Evolutionary conservation across 2,888 invertebrate genomes (phyloP), one percentile per base, ranked within the genome.

Genomic region (Melipona bicolor): DNA sequence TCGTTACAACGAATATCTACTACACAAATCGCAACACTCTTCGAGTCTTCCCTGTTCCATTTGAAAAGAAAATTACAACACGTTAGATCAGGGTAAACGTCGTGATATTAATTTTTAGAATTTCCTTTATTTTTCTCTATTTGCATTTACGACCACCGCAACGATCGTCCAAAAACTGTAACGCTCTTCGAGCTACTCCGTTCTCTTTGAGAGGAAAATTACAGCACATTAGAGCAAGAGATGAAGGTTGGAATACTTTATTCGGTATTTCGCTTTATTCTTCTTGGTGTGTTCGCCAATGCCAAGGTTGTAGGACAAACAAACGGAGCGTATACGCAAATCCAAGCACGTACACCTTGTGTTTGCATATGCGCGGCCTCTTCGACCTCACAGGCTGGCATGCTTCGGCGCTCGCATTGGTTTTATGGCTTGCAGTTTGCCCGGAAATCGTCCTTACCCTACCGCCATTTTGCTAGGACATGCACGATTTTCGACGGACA

Each of bases 221-320:
- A 24, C 76, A 43, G 43, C 65, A 52, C 67, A 76, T 81, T 43
- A 61, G 62, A 78, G 19, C 64, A 54, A 32, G 21, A 83, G 24
- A 13, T 19, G 4, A 67, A 73, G 74, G 65, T 62, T 56, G 50
- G 67, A 62, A 50, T 43, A 62, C 43, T 85, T 70, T 68, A 27
- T 62, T 68, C 64, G 64, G 52, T 43, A 21, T 50, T 59, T 52
- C 64, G 50, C 43, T 49, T 67, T 52, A 4, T 32, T 32, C 75
- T 72, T 70, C 67, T 65, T 5, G 54, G 61, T 43, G 77, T 81
- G 78, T 84, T 82, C 78, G 59, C 76, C 89, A 87, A 81, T 89
- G 89, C 85, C 89, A 89, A 89, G 89, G 89, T 89, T 84, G 71
- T 70, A 69, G 59, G 79, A 67, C 77, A 76, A 84, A 81, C 79